Evolutionary conservation across 2,797 vertebrate genomes (phyloP).

Genomic region (Menidia menidia): DNA sequence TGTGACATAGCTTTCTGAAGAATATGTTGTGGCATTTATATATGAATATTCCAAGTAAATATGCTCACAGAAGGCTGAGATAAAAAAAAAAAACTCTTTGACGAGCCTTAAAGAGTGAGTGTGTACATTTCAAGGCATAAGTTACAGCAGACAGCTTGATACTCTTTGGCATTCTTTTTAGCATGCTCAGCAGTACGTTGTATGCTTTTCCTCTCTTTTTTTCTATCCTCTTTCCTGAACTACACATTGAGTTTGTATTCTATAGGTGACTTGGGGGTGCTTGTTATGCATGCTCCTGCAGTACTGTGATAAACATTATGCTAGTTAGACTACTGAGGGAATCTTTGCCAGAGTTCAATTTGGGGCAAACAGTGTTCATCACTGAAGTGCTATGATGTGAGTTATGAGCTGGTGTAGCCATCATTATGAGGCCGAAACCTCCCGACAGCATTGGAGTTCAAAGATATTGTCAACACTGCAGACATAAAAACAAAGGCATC

Average conservation of each 20-base stretch:
- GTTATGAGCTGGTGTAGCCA: slow-evolving; percentile 41
- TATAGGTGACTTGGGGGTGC: slow-evolving; percentile 49
- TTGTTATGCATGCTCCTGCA: slow-evolving; percentile 62
- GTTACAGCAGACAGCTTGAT: slow-evolving; percentile 59
- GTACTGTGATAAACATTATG: slow-evolving; percentile 41
- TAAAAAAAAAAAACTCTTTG: slow-evolving; percentile 22
- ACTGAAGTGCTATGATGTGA: slow-evolving; percentile 50
- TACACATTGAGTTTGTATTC: slow-evolving; percentile 61
- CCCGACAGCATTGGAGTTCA: slow-evolving; percentile 29
- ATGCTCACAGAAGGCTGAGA: slow-evolving; percentile 23
- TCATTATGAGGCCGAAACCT: slow-evolving; percentile 57
- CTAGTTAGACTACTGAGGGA: slow-evolving; percentile 35
- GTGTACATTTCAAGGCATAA: slow-evolving; percentile 29
- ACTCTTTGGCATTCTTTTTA: slow-evolving; percentile 60
- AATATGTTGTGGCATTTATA: slow-evolving; percentile 24
- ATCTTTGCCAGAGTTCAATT: slow-evolving; percentile 55
- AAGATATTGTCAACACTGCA: slow-evolving; percentile 49
- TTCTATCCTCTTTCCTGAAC: slow-evolving; percentile 11
- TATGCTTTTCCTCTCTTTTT: slow-evolving; percentile 17
- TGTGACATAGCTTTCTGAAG: slow-evolving; percentile 5
- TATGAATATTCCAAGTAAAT: slow-evolving; percentile 34
- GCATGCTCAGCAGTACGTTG: slow-evolving; percentile 63
- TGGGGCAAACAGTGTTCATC: slow-evolving; percentile 40
- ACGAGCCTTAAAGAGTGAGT: slow-evolving; percentile 45
- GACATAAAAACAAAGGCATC: slow-evolving; percentile 55